Percentiles rank a stretch among this genome's conserved stretches.
These are phyloP conservation scores for Aspidoscelis tigris DNA, from an alignment of 2,113 vertebrate genomes.

Conservation along the genomic window DNA sequence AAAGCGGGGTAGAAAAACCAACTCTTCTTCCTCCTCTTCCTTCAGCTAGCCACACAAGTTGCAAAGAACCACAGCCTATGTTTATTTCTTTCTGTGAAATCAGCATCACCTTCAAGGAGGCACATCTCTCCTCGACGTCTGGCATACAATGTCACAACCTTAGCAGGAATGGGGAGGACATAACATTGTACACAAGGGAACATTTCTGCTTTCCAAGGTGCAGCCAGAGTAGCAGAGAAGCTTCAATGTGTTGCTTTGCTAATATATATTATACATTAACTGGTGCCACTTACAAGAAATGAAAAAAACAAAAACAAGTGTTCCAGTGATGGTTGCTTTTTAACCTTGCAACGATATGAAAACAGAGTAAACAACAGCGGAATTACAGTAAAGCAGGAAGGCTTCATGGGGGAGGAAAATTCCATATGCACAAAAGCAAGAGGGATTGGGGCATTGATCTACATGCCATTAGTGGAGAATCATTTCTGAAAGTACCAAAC, in stretches of 20 bases:
- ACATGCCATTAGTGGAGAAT: slow-evolving; percentile 65
- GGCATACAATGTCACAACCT: neutral
- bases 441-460: slow-evolving; percentile 71
- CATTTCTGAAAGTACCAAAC: slow-evolving; percentile 62
- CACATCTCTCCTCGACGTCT: neutral
- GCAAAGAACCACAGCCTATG: neutral
- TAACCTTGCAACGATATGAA: slow-evolving; percentile 72
- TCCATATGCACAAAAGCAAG: slow-evolving; percentile 67
- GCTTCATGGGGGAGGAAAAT: slow-evolving; percentile 55
- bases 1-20: no score
- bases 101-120: neutral
- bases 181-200: neutral
- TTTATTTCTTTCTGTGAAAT: neutral
- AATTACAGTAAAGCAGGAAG: slow-evolving; percentile 62
- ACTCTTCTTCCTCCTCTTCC: no score
- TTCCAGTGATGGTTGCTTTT: slow-evolving; percentile 68
- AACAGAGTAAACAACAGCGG: slow-evolving; percentile 74
- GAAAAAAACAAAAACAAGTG: slow-evolving; percentile 68
- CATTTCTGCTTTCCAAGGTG: neutral
- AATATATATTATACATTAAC: slow-evolving; percentile 72
- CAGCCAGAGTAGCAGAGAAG: no score
- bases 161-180: no score
- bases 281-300: slow-evolving; percentile 68
- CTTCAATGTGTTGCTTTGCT: no score
- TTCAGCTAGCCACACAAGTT: neutral